Conservation (phyloP, 1,140 invertebrate species). For the Bombus cullumanus region DNA sequence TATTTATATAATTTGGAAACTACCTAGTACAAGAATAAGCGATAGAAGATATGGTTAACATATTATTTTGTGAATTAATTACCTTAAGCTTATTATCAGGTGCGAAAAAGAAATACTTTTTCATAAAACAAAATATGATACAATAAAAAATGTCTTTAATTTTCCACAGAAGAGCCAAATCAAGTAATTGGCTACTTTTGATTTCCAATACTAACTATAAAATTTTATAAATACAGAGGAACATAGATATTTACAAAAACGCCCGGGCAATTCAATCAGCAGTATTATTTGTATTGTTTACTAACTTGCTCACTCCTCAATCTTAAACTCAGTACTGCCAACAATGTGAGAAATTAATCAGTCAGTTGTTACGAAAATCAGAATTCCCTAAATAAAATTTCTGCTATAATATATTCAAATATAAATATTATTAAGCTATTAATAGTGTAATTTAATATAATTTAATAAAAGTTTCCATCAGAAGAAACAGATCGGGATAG, state of each 20-base stretch:
- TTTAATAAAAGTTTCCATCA: background rate
- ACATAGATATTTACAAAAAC: conserved; percentile 6
- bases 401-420: background rate
- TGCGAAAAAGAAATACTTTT: background rate
- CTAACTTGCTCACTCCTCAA: background rate
- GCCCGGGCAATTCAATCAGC: background rate
- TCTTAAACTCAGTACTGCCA: conserved; percentile 38
- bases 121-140: background rate
- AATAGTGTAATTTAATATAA: background rate
- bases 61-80: background rate
- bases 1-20: background rate
- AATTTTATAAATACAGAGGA: background rate
- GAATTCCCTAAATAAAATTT: conserved; percentile 4
- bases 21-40: too few species aligned
- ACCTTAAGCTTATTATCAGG: background rate
- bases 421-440: background rate
- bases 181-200: background rate
- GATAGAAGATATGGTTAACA: background rate
- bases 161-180: background rate
- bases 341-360: background rate
- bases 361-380: background rate
- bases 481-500: too few species aligned
- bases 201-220: conserved; percentile 3
- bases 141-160: background rate
- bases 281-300: conserved; percentile 33